Base-by-base conservation (phyloP, 2,888 invertebrate species). In the Timema podura region DNA sequence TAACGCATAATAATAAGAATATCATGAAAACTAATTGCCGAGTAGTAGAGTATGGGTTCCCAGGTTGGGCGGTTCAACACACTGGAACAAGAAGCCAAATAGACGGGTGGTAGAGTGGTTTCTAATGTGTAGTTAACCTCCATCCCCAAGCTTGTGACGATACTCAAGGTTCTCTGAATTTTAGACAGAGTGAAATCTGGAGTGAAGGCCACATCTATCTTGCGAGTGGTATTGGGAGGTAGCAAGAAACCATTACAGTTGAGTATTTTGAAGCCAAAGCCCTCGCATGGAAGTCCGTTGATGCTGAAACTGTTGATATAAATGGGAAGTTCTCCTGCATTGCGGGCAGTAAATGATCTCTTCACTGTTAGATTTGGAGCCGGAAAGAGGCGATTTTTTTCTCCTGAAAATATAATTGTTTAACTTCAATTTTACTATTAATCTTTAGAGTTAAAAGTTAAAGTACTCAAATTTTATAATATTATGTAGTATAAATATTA, bases 301-400 rank as follows among this genome's bases (percentile, higher is more conserved):
- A 93, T 88, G 67, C 83, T 84, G 76, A 90, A 87, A 68, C 87
- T 86, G 74, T 86, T 84, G 74, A 96, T 87, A 75, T 87, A 86
- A 77, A 98, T 88, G n/a, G 92, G 88, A 75, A 96, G 86, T 78
- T 91, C 91, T 2, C 98, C 98, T n/a, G 91, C 91, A 83, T 98
- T 98, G 76, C 91, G 87, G 44, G 93, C 91, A 10, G 89, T 88
- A 80, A 96, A 96, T 61, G 91, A 88, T 72, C 94, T 87, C 76
- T 91, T 91, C 16, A 92, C 90, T 10, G 89, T 89, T 68, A 93
- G 83, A 80, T 89, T 88, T 5, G 90, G 89, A 68, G 84, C 80
- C 45, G 85, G 76, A 75, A 77, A 79, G 71, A 79, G 79, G 71
- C 73, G 76, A 77, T 72, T 77, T 75, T 76, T 80, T 79, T 76